Evolutionary conservation across 2,113 vertebrate genomes (phyloP), one percentile per base, ranked within the genome.

Genomic region (Nerophis lumbriciformis): DNA sequence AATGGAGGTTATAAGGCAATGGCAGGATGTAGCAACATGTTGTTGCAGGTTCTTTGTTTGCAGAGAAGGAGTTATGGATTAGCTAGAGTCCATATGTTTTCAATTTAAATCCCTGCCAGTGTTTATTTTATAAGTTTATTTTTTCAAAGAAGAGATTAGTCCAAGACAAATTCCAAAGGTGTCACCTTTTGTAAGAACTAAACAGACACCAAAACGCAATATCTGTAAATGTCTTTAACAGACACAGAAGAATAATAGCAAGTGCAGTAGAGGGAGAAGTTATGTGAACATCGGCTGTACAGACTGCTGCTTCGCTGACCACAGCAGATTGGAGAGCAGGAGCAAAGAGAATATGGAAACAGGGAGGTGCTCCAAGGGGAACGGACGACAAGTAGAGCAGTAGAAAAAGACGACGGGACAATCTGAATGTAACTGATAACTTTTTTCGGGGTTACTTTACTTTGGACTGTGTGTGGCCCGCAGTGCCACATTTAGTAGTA

Each of bases 271-370:
- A 51, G 71, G 69, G 71, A 77, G 74, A 81, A 85, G 75, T 50
- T 65, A 73, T 82, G 72, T 77, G 67, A 82, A 65, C 72, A 77
- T 66, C 71, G 69, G 65, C 60, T 60, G 83, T 79, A 75, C 72
- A 61, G 75, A 72, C 81, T 73, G 68, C 81, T 75, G 69, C 75
- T 78, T 71, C 48, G 54, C 79, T 70, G 63, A 89, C 85, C 84
- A 72, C 85, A 82, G 69, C 70, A 80, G 75, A 84, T 80, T 84
- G 82, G 59, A 78, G 79, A 75, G 81, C 68, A 61, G 66, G 63
- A 65, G 77, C 50, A 44, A 54, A 61, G 69, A 63, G 77, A 83
- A 80, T 81, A 75, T 84, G 80, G 81, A 87, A 85, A 85, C 79
- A 81, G 77, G 85, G 87, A 85, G 84, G 69, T 75, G 83, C 85